These are phyloP conservation scores for Bryconaethiops microstoma DNA, from an alignment of 2,797 vertebrate species.

Conservation along the genomic window DNA sequence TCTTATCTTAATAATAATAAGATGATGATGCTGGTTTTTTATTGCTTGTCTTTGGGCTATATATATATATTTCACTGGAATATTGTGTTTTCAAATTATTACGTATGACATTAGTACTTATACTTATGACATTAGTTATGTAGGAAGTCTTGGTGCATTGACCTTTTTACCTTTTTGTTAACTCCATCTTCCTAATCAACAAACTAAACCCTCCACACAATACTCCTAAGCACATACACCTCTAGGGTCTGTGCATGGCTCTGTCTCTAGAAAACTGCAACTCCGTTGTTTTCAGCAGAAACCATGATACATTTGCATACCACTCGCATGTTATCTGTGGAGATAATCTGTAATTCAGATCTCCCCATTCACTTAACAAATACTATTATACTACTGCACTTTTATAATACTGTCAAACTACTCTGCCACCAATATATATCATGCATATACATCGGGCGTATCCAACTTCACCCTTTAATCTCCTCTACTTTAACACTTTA, in stretches of 20 bases:
- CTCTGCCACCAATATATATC: not conserved
- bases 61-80: not conserved
- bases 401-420: no score
- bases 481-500: constrained; percentile 1
- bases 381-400: no score
- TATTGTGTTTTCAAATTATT: not conserved
- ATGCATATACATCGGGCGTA: not conserved
- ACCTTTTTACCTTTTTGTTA: no score
- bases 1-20: no score
- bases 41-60: not conserved
- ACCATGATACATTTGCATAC: not conserved
- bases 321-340: not conserved
- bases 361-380: no score
- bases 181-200: no score
- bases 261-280: not conserved
- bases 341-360: not conserved
- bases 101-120: no score
- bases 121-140: no score
- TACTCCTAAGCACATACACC: no score
- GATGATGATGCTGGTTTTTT: not conserved
- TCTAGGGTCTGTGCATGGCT: no score
- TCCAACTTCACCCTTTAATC: not conserved
- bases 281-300: not conserved
- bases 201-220: no score
- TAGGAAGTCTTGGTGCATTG: no score